Conservation (phyloP, 2,797 vertebrate species). For the Xenops minutus region DNA sequence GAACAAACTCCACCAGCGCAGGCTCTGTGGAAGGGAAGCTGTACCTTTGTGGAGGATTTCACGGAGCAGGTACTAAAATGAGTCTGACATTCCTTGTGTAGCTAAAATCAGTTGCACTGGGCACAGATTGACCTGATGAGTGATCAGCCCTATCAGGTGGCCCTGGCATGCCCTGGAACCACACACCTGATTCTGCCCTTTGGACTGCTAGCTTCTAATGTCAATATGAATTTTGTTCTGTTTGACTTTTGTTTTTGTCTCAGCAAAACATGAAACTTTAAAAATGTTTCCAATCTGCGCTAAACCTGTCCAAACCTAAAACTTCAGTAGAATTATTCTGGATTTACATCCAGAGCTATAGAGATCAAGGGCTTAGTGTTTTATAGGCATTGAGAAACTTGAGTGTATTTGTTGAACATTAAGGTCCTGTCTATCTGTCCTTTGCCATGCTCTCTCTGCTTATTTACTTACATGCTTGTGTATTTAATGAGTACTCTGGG, state of each 20-base stretch:
- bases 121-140: background rate
- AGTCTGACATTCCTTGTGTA: background rate
- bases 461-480: background rate
- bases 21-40: conserved; percentile 91
- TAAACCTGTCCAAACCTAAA: background rate
- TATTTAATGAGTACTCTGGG: background rate
- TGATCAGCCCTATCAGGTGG: background rate
- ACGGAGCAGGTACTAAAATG: conserved; percentile 86
- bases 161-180: background rate
- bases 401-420: background rate
- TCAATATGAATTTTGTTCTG: conserved; percentile 4
- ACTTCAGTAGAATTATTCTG: background rate
- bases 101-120: background rate
- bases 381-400: background rate
- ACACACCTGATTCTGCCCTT: background rate
- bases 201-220: background rate
- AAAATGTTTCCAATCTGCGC: background rate
- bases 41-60: conserved; percentile 95
- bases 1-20: conserved; percentile 85
- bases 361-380: background rate
- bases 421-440: background rate
- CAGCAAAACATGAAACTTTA: background rate
- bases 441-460: background rate
- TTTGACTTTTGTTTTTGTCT: background rate
- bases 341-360: background rate